These are phyloP conservation scores for Leptopilina syphax DNA, from an alignment of 2,888 invertebrate species.

Conservation along the genomic window DNA sequence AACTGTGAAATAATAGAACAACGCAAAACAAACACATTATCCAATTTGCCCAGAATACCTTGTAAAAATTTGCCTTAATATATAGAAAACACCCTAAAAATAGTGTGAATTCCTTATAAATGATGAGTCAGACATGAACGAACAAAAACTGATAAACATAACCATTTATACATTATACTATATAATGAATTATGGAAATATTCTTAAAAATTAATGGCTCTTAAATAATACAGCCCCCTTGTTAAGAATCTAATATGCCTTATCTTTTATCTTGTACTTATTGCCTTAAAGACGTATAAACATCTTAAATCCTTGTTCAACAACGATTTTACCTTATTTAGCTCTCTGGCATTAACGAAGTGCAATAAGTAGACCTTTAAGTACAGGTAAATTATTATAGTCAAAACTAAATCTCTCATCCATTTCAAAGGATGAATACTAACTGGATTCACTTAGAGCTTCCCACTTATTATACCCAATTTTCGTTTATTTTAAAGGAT, in stretches of 20 bases:
- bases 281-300: background rate
- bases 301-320: background rate
- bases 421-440: constrained; percentile 19
- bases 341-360: background rate
- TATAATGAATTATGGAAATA: no score
- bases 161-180: no score
- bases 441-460: background rate
- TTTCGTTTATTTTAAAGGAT: constrained; percentile 13
- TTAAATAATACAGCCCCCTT: background rate
- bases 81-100: no score
- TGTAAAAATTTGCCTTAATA: no score
- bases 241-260: background rate
- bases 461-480: background rate
- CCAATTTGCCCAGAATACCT: no score
- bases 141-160: no score
- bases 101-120: no score
- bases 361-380: background rate
- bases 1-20: no score
- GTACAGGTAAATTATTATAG: constrained; percentile 39
- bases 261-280: constrained; percentile 3
- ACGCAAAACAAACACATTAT: no score
- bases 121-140: no score
- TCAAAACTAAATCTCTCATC: constrained; percentile 39
- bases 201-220: no score
- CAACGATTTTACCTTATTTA: background rate